phyloP scores from a whole-genome alignment of 2,888 invertebrate species.

The Melinopterus prodromus region DNA sequence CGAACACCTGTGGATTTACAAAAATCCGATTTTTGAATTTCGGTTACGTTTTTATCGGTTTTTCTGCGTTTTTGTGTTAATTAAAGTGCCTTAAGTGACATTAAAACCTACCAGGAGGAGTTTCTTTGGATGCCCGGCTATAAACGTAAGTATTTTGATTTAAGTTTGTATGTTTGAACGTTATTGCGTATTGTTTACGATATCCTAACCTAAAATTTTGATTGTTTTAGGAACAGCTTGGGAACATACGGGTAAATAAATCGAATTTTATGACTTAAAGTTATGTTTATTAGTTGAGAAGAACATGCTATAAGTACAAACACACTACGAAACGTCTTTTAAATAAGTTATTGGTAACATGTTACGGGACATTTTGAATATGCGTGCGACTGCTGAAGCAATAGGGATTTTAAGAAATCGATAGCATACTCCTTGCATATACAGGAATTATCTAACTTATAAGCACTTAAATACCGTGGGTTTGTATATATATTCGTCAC shows the following conservation, averaged over 20 bases:
- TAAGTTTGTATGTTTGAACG: not conserved
- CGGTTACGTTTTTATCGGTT: not conserved
- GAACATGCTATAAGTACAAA: not conserved
- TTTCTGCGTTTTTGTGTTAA: not conserved
- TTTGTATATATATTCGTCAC: conserved; percentile 47
- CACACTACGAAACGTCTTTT: not conserved
- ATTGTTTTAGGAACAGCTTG: conserved; percentile 12
- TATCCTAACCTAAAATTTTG: conserved; percentile 25
- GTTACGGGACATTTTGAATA: not conserved
- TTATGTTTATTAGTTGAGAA: not conserved
- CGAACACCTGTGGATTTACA: not conserved
- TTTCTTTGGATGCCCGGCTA: not conserved
- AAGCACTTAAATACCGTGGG: not conserved
- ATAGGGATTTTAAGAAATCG: conserved; percentile 8
- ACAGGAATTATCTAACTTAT: conserved; percentile 8
- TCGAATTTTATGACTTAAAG: conserved; percentile 17
- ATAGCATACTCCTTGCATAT: conserved; percentile 5
- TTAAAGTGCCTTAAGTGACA: not conserved
- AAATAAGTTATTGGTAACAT: not conserved
- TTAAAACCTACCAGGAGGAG: not conserved
- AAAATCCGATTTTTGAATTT: not conserved
- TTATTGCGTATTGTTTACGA: conserved; percentile 21
- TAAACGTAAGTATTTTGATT: not conserved
- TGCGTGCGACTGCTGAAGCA: not conserved
- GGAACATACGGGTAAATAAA: conserved; percentile 14